A percentile compares a stretch with the other conserved stretches of the same genome.
These are phyloP conservation scores for Drosophila bipectinata DNA, from an alignment of 1,140 invertebrate species.

Conservation along the genomic window DNA sequence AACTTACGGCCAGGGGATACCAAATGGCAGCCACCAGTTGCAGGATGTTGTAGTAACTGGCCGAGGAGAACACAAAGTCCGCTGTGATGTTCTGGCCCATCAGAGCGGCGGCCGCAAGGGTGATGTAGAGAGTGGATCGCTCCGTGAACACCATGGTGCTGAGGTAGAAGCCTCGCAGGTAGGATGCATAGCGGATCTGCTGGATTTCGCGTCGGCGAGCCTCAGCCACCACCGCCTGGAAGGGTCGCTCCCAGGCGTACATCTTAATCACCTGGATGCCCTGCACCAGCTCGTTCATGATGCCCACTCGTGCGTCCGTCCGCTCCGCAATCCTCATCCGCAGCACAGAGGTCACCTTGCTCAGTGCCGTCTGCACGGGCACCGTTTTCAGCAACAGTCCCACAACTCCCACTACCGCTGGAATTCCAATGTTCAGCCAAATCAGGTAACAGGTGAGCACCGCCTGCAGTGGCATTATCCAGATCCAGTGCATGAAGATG, in stretches of 20 bases:
- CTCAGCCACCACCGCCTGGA: constrained; percentile 85
- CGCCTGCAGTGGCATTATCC: constrained; percentile 89
- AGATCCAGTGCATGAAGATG: constrained; percentile 87
- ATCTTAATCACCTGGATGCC: constrained; percentile 92
- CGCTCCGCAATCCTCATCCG: constrained; percentile 86
- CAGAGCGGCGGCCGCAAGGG: constrained; percentile 88
- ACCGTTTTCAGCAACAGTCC: constrained; percentile 86
- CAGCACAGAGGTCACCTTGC: constrained; percentile 84
- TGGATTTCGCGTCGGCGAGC: constrained; percentile 87
- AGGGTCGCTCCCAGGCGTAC: constrained; percentile 91
- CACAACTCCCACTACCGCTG: constrained; percentile 89
- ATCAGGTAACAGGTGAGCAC: constrained; percentile 87
- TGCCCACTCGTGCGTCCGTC: constrained; percentile 89
- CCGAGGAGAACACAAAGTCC: constrained; percentile 89
- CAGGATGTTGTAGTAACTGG: constrained; percentile 89
- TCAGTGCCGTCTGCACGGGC: constrained; percentile 88
- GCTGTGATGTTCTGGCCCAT: constrained; percentile 88
- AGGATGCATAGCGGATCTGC: constrained; percentile 88
- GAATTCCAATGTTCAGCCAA: constrained; percentile 88
- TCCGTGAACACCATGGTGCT: constrained; percentile 89
- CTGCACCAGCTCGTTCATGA: constrained; percentile 92
- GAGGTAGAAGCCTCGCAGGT: constrained; percentile 89
- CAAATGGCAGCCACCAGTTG: constrained; percentile 87
- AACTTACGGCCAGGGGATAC: constrained; percentile 89
- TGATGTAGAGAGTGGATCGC: constrained; percentile 89